Percentiles rank a stretch among this genome's conserved stretches.
These are phyloP conservation scores for Charina bottae DNA, from an alignment of 2,113 vertebrate species.

Conservation along the genomic window DNA sequence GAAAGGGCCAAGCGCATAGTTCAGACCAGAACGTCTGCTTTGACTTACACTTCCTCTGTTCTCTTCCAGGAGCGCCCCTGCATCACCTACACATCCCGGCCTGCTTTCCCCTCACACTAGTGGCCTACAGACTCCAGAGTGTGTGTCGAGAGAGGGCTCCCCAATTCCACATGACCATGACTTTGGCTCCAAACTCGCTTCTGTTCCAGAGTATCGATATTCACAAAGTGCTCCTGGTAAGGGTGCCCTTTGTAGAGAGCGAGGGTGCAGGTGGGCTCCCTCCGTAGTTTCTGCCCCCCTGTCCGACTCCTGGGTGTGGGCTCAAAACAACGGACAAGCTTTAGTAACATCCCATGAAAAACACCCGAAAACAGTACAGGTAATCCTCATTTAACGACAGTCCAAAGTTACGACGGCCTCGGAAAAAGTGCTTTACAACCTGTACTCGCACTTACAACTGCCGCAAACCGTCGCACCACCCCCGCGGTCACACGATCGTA, in stretches of 20 bases:
- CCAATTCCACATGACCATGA: slow-evolving; percentile 92
- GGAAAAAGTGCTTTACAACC: no score
- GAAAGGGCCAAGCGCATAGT: no score
- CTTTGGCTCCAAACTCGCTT: slow-evolving; percentile 89
- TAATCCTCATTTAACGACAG: no score
- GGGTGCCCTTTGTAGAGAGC: slow-evolving; percentile 10
- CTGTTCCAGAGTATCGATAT: slow-evolving; percentile 95
- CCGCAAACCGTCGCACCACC: no score
- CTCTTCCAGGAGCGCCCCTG: slow-evolving; percentile 89
- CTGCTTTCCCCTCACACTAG: slow-evolving; percentile 92
- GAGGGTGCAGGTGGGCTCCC: neutral
- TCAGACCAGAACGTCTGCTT: neutral
- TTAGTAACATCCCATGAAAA: neutral
- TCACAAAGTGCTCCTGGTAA: slow-evolving; percentile 96
- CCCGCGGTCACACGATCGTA: no score
- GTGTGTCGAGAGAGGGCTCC: slow-evolving; percentile 94
- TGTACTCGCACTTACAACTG: no score
- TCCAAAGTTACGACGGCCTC: no score
- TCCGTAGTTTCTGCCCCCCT: neutral
- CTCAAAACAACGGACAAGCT: no score
- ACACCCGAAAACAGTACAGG: no score
- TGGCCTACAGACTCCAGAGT: slow-evolving; percentile 96
- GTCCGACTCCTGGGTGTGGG: neutral
- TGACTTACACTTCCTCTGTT: neutral
- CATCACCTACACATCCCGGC: slow-evolving; percentile 95